Evolutionary conservation across 2,888 invertebrate species (phyloP).

Genomic region (Pachycephus smyrnensis): DNA sequence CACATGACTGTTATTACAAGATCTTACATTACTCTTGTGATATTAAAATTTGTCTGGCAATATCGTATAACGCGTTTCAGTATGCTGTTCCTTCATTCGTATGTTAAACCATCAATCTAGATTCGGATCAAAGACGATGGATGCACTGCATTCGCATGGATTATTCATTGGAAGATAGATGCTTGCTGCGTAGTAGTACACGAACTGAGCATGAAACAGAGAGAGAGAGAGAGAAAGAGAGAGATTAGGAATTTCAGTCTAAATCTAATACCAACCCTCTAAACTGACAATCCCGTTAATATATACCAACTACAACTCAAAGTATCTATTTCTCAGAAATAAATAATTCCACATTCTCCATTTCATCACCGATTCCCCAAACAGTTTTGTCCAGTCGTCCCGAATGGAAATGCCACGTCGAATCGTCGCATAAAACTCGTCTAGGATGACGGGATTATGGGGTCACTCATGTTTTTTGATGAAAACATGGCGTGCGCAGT

Average conservation of each 20-base stretch:
- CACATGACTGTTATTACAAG: background rate
- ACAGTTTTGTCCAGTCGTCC: background rate
- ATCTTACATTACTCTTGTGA: background rate
- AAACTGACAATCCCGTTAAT: background rate
- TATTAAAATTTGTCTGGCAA: background rate
- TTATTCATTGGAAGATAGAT: background rate
- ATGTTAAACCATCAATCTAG: background rate
- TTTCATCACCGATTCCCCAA: background rate
- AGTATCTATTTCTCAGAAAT: background rate
- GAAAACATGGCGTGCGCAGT: background rate
- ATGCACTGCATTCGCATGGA: background rate
- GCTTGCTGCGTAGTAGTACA: background rate
- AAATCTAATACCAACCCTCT: background rate
- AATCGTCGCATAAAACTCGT: background rate
- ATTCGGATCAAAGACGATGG: background rate
- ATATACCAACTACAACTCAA: background rate
- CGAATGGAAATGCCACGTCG: background rate
- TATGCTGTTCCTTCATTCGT: background rate
- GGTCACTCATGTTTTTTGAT: background rate
- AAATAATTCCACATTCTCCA: background rate
- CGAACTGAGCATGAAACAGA: background rate
- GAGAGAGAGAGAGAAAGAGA: background rate
- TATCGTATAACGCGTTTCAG: background rate
- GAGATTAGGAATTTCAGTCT: background rate
- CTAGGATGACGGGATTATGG: background rate